Evolutionary conservation across 2,888 invertebrate species (phyloP), one percentile per base, ranked within the genome.

Genomic region (Pheosia gnoma): DNA sequence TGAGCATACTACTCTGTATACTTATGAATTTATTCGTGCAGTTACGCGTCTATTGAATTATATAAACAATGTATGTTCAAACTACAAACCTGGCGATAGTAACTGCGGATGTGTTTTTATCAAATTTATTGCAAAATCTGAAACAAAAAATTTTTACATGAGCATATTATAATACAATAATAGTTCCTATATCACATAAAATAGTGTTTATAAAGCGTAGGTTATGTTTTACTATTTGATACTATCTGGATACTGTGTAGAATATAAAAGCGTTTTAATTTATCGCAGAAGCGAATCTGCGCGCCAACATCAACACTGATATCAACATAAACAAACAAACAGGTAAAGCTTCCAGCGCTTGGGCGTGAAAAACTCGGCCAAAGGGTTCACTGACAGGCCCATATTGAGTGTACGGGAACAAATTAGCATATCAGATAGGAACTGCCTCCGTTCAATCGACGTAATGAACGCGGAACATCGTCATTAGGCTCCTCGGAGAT

Each of bases 401-500:
- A 90, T 92, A 93, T 93, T 90, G 92, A 83, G 79, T 87, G 86
- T 88, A 85, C 86, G 81, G 83, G 82, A 81, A 84, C 79, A 83
- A 87, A 93, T 93, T 93, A 90, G 91, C 93, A 93, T 93, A 84
- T 90, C 90, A 93, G 82, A 90, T 90, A 87, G 88, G 87, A 88
- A 88, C 90, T 87, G 83, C 83, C 79, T 78, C 75, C 79, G 79
- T 81, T 78, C 81, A 79, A 82, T 76, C 77, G 84, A 83, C 84
- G 91, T 91, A 91, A 92, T 92, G 88, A 91, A 90, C 85, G 82
- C 70, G 76, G 85, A 87, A 90, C 91, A 86, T 82, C 81, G 87
- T 89, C 85, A 91, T 91, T 91, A 91, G 89, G 87, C 83, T 85
- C 81, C 83, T 87, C 81, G 73, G 74, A 77, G 78, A 80, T 85